Conservation (phyloP, 2,797 vertebrate genomes). For the Hemibagrus guttatus region DNA sequence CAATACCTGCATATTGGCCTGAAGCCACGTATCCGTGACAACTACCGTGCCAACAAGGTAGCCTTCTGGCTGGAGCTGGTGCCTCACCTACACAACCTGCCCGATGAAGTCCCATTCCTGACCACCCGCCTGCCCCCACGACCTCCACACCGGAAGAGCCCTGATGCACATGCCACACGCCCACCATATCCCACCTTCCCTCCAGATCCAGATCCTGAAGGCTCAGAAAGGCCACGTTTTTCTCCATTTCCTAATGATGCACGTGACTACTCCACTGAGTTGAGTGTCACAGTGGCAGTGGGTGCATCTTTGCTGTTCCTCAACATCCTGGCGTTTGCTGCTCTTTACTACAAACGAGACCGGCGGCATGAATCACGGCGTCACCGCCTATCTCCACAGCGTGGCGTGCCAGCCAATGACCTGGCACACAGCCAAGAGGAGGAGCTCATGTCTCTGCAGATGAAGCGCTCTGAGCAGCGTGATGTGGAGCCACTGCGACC, state of each 20-base stretch:
- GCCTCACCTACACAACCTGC: slow-evolving; percentile 88
- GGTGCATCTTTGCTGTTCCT: slow-evolving; percentile 92
- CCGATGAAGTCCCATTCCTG: slow-evolving; percentile 78
- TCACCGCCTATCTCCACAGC: slow-evolving; percentile 82
- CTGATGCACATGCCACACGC: slow-evolving; percentile 75
- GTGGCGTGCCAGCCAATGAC: slow-evolving; percentile 80
- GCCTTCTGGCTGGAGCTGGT: slow-evolving; percentile 95
- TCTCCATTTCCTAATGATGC: slow-evolving; percentile 83
- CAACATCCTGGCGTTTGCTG: slow-evolving; percentile 91
- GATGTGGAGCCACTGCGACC: slow-evolving; percentile 86
- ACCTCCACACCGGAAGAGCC: slow-evolving; percentile 61
- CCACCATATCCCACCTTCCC: slow-evolving; percentile 80
- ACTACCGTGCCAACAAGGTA: slow-evolving; percentile 94
- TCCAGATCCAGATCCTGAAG: slow-evolving; percentile 72
- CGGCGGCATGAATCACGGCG: slow-evolving; percentile 87
- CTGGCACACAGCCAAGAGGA: slow-evolving; percentile 88
- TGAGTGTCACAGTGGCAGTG: slow-evolving; percentile 90
- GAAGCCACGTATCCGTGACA: slow-evolving; percentile 89
- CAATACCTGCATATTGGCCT: slow-evolving; percentile 93
- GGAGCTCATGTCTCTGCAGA: slow-evolving; percentile 91
- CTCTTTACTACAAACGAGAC: slow-evolving; percentile 93
- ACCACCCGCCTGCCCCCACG: slow-evolving; percentile 81
- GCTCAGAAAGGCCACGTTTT: slow-evolving; percentile 71
- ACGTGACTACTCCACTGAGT: slow-evolving; percentile 90
- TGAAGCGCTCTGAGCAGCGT: slow-evolving; percentile 84